Evolutionary conservation across 2,888 invertebrate species (phyloP).

Genomic region (Agrotis clavis): DNA sequence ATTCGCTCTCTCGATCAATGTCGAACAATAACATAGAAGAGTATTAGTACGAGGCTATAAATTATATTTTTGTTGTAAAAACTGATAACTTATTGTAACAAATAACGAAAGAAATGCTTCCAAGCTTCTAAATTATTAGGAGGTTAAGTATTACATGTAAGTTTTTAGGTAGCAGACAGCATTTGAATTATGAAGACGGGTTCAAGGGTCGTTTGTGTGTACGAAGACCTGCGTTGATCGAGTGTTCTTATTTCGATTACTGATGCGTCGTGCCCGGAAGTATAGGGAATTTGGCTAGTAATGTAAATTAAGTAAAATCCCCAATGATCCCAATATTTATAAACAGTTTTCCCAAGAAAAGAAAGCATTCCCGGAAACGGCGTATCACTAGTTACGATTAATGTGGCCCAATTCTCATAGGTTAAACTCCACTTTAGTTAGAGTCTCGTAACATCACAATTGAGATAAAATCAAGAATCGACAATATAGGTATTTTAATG

Average conservation of each 20-base stretch:
- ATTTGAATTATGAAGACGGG: conserved; percentile 38
- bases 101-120: conserved; percentile 60
- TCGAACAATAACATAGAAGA: conserved; percentile 51
- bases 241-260: conserved; percentile 12
- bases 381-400: neutral
- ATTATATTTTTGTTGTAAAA: conserved; percentile 57
- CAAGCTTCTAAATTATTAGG: conserved; percentile 54
- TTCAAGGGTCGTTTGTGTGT: conserved; percentile 34
- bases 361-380: neutral
- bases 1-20: conserved; percentile 56
- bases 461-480: conserved; percentile 26
- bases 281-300: neutral
- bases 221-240: conserved; percentile 15
- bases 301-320: neutral
- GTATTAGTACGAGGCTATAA: conserved; percentile 63
- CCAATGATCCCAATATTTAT: conserved; percentile 7
- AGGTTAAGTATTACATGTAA: conserved; percentile 43
- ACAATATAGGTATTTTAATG: conserved; percentile 37
- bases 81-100: conserved; percentile 51
- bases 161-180: conserved; percentile 40
- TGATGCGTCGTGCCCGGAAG: neutral
- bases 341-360: neutral
- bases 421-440: conserved; percentile 19
- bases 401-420: conserved; percentile 39
- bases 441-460: conserved; percentile 38